A percentile compares a stretch with the other conserved stretches of the same genome.
Conservation (phyloP, 2,797 vertebrate species). For the Acestrorhynchus altus region DNA sequence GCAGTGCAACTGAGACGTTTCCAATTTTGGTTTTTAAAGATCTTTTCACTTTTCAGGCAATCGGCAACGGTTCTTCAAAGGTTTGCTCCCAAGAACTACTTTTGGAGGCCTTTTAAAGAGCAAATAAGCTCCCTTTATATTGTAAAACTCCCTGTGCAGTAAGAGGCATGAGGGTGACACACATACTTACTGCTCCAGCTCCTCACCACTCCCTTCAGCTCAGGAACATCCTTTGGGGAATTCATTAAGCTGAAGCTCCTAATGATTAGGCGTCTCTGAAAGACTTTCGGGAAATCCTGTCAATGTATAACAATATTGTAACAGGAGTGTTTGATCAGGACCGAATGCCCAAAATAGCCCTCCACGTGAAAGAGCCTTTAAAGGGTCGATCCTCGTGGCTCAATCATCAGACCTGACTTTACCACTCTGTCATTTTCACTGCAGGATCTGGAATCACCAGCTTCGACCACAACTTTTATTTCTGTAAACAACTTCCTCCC, state of each 20-base stretch:
- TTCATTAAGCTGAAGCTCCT: conserved; percentile 28
- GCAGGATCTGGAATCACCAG: neutral
- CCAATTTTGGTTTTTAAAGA: too few relatives aligned
- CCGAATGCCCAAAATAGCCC: neutral
- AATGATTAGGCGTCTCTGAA: conserved; percentile 25
- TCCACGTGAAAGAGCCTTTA: neutral
- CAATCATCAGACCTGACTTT: neutral
- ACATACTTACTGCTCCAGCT: neutral
- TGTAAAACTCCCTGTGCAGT: neutral
- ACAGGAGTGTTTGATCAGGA: conserved; percentile 18
- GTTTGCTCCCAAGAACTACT: too few relatives aligned
- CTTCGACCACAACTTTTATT: neutral
- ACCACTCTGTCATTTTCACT: neutral
- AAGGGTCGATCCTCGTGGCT: too few relatives aligned
- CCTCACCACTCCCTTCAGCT: conserved; percentile 22
- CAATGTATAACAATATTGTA: conserved; percentile 8
- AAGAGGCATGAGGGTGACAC: neutral
- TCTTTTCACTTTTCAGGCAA: too few relatives aligned
- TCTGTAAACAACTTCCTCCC: neutral
- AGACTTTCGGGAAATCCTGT: conserved; percentile 24
- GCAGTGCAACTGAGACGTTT: too few relatives aligned
- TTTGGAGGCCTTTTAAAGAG: too few relatives aligned
- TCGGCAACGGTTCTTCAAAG: too few relatives aligned
- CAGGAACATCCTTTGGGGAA: conserved; percentile 12
- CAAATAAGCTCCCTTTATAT: neutral